Percentiles rank a stretch among this genome's conserved stretches.
These are phyloP conservation scores for Lutraria lutraria DNA, from an alignment of 2,888 invertebrate genomes.

Conservation along the genomic window DNA sequence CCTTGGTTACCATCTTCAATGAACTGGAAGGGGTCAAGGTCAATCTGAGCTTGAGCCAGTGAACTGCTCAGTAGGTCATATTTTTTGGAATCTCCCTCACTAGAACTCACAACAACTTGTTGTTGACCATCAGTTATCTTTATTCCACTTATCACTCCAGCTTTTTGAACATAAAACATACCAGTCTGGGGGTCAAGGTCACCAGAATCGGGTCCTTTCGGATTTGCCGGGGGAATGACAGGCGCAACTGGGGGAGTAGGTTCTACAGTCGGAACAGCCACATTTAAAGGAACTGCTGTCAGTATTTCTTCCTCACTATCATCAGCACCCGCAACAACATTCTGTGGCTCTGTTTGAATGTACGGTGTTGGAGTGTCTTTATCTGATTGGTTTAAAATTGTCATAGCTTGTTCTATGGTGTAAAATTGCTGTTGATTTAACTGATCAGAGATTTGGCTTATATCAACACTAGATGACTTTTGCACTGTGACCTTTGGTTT, in stretches of 20 bases:
- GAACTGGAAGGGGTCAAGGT: constrained; percentile 84
- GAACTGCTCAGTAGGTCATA: constrained; percentile 83
- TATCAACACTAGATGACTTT: constrained; percentile 72
- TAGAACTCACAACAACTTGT: constrained; percentile 47
- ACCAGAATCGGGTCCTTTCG: constrained; percentile 6
- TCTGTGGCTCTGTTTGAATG: constrained; percentile 50
- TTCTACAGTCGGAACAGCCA: constrained; percentile 25
- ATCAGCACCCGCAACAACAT: not conserved
- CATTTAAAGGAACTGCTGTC: constrained; percentile 52
- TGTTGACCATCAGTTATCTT: constrained; percentile 55
- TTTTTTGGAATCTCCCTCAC: constrained; percentile 40
- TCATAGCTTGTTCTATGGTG: constrained; percentile 82
- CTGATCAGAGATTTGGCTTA: constrained; percentile 75
- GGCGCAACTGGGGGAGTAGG: not conserved
- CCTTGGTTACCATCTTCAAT: constrained; percentile 76
- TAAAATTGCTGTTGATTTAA: constrained; percentile 77
- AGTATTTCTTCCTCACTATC: constrained; percentile 47
- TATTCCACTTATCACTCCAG: constrained; percentile 43
- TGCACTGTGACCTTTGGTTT: constrained; percentile 76
- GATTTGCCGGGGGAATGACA: constrained; percentile 8
- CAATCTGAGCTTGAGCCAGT: constrained; percentile 84
- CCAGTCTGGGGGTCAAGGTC: constrained; percentile 85
- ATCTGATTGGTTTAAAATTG: constrained; percentile 76
- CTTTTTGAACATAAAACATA: constrained; percentile 76
- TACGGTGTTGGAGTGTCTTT: constrained; percentile 57